Percentiles rank a stretch among this genome's conserved stretches.
phyloP scores from a whole-genome alignment of 1,140 invertebrate genomes.

The Philopotamus ludificatus region DNA sequence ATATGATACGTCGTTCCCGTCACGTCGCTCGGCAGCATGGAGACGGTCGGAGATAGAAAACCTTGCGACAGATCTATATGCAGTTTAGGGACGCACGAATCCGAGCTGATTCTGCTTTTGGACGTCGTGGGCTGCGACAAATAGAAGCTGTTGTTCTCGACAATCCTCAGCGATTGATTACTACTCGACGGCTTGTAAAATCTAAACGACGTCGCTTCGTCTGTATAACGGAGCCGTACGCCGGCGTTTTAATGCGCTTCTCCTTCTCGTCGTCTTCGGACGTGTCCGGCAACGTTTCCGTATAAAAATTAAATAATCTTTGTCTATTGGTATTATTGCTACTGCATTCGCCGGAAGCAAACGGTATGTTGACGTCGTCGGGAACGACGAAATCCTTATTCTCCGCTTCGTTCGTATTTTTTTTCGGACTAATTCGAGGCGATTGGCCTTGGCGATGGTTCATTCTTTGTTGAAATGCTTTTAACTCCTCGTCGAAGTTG shows the following conservation, averaged over 20 bases:
- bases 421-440: constrained; percentile 8
- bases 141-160: neutral
- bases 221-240: constrained; percentile 38
- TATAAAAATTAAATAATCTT: constrained; percentile 37
- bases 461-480: constrained; percentile 3
- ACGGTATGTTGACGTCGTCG: neutral
- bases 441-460: constrained; percentile 5
- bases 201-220: constrained; percentile 26
- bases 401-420: neutral
- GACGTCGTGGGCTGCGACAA: no score
- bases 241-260: neutral
- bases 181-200: constrained; percentile 13
- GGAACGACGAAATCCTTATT: neutral
- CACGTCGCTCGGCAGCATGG: no score
- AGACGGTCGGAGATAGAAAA: neutral
- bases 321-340: neutral
- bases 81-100: constrained; percentile 3
- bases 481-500: constrained; percentile 16
- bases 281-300: constrained; percentile 33
- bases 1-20: constrained; percentile 28
- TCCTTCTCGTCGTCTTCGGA: constrained; percentile 19
- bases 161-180: neutral
- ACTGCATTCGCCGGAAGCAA: neutral
- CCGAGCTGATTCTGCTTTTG: no score
- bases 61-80: constrained; percentile 21